Evolutionary conservation across 2,888 invertebrate species (phyloP).

Genomic region (Lepidonotus clava): DNA sequence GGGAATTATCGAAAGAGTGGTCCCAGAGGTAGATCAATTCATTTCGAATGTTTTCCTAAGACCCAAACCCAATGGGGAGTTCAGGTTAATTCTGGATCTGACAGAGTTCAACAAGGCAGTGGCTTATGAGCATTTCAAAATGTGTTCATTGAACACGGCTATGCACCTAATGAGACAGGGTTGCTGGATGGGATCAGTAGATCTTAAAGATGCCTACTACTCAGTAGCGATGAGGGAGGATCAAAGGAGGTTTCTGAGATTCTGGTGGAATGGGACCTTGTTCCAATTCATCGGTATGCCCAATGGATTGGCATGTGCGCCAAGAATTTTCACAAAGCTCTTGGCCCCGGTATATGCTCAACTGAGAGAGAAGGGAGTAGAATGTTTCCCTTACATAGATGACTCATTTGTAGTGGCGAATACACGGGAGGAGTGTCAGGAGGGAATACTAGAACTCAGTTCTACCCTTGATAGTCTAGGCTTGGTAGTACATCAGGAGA

Average conservation of each 20-base stretch:
- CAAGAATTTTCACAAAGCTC: constrained; percentile 2
- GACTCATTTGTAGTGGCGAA: not conserved
- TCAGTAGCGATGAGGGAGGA: not conserved
- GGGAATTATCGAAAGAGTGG: not conserved
- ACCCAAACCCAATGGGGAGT: constrained; percentile 10
- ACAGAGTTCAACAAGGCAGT: constrained; percentile 36
- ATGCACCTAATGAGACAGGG: not conserved
- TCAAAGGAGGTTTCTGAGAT: not conserved
- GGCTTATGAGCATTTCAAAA: constrained; percentile 48
- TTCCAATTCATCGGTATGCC: not conserved
- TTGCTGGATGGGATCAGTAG: not conserved
- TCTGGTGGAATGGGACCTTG: not conserved
- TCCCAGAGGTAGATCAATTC: not conserved
- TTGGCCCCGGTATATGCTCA: not conserved
- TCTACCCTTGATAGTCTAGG: not conserved
- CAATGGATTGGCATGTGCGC: not conserved
- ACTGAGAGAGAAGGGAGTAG: not conserved
- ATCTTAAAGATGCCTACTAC: constrained; percentile 26
- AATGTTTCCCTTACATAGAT: constrained; percentile 13
- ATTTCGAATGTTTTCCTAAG: constrained; percentile 43
- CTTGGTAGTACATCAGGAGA: not conserved
- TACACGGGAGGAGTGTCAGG: not conserved
- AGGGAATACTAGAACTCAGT: not conserved
- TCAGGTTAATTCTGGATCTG: constrained; percentile 44
- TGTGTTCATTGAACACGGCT: not conserved